These are phyloP conservation scores for Lithophane ornitopus DNA, from an alignment of 2,888 invertebrate genomes.

Conservation along the genomic window DNA sequence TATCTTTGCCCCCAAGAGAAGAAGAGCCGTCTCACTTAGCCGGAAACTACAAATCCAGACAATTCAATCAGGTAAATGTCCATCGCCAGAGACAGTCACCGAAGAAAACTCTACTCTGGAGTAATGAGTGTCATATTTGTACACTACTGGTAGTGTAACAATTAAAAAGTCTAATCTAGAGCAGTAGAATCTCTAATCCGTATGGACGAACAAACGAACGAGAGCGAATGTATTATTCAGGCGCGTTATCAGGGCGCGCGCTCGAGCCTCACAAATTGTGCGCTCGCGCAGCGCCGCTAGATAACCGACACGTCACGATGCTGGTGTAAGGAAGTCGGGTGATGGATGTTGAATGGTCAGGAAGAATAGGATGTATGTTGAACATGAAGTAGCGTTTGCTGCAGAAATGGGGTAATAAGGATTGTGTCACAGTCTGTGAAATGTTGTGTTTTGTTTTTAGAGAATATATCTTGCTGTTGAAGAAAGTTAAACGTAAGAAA, in stretches of 20 bases:
- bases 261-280: conserved; percentile 86
- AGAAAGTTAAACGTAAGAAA: background rate
- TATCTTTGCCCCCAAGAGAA: background rate
- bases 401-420: conserved; percentile 18
- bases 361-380: conserved; percentile 51
- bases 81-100: background rate
- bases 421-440: background rate
- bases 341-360: conserved; percentile 58
- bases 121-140: too few relatives aligned
- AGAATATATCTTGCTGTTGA: background rate
- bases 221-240: conserved; percentile 84
- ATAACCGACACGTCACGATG: conserved; percentile 70
- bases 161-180: conserved; percentile 15
- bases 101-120: too few relatives aligned
- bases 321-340: conserved; percentile 58
- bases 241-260: conserved; percentile 79
- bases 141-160: too few relatives aligned
- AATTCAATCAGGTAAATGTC: too few relatives aligned
- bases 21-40: background rate
- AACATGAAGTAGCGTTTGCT: conserved; percentile 23
- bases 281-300: conserved; percentile 74
- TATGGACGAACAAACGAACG: conserved; percentile 72
- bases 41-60: background rate
- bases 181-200: conserved; percentile 57
- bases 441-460: background rate